These are phyloP conservation scores for Amphiura filiformis DNA, from an alignment of 35 echinoderm and acorn worm genomes.

Conservation along the genomic window DNA sequence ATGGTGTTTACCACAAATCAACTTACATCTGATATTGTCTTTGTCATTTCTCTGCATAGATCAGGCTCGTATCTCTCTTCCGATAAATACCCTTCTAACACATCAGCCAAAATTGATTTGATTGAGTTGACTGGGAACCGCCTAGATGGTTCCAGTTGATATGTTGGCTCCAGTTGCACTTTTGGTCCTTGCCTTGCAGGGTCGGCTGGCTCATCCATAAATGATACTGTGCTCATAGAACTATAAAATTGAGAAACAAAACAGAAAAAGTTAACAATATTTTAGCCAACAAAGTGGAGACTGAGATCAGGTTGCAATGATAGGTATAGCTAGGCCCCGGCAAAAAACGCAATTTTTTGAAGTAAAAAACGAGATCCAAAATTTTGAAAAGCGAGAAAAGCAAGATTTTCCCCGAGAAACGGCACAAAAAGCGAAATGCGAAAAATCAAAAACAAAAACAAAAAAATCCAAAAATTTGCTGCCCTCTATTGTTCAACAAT, in stretches of 20 bases:
- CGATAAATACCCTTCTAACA: conserved; percentile 59
- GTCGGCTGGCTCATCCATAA: conserved; percentile 86
- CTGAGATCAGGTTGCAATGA: not conserved
- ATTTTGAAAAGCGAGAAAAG: too few species aligned
- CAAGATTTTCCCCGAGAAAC: too few species aligned
- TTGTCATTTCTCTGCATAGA: conserved; percentile 93
- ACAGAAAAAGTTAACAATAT: not conserved
- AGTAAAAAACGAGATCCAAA: too few species aligned
- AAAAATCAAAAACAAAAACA: too few species aligned
- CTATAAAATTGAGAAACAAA: conserved; percentile 49
- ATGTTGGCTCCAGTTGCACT: conserved; percentile 80
- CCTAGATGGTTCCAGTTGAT: conserved; percentile 80
- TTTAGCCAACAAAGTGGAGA: not conserved
- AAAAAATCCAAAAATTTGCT: too few species aligned
- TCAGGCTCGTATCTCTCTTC: conserved; percentile 94
- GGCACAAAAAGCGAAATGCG: too few species aligned
- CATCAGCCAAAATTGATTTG: conserved; percentile 71
- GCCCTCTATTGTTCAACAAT: too few species aligned
- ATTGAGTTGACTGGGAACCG: conserved; percentile 77
- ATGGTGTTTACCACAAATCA: too few species aligned
- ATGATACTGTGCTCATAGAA: conserved; percentile 93
- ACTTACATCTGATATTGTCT: conserved; percentile 97
- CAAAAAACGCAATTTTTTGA: too few species aligned
- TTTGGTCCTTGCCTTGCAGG: conserved; percentile 49
- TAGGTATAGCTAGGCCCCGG: not conserved